Evolutionary conservation across 1,140 invertebrate genomes (phyloP).

Genomic region (Coptotermes formosanus): DNA sequence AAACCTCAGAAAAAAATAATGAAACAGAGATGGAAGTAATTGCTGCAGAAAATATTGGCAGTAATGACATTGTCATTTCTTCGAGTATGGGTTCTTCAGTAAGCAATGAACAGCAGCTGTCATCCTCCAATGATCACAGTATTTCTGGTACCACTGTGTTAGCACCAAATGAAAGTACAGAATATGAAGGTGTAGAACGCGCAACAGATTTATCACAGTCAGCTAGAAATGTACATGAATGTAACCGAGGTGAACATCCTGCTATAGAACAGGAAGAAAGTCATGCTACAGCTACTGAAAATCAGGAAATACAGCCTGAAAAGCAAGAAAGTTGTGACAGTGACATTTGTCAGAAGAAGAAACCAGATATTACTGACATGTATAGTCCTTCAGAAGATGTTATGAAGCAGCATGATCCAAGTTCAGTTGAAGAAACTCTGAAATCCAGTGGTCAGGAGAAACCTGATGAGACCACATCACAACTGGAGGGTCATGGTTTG

Average conservation of each 20-base stretch:
- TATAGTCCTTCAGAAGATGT: too few relatives aligned
- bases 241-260: not conserved
- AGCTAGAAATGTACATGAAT: not conserved
- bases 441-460: conserved; percentile 47
- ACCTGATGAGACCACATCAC: not conserved
- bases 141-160: not conserved
- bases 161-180: not conserved
- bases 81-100: not conserved
- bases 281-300: too few relatives aligned
- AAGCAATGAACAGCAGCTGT: not conserved
- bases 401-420: too few relatives aligned
- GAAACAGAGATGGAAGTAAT: not conserved
- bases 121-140: not conserved
- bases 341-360: not conserved
- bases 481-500: conserved; percentile 37
- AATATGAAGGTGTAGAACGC: not conserved
- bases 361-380: not conserved
- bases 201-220: not conserved
- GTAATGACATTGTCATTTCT: not conserved
- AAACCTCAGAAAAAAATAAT: not conserved
- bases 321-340: not conserved
- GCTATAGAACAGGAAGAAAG: too few relatives aligned
- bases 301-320: not conserved
- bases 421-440: conserved; percentile 40
- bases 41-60: not conserved